Evolutionary conservation across 2,888 invertebrate genomes (phyloP).

Genomic region (Drosophila picticornis): DNA sequence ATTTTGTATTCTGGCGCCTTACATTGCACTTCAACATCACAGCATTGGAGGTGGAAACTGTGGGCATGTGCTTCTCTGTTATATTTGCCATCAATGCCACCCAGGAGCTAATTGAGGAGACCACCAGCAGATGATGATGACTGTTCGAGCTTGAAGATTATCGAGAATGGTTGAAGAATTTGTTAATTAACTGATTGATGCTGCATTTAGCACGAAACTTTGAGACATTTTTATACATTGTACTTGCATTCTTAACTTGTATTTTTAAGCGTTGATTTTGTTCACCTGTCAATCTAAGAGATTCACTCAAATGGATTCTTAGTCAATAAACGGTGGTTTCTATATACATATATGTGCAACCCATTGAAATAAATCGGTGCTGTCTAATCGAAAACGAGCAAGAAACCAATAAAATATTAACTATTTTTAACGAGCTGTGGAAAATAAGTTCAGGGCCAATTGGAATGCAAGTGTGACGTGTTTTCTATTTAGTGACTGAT

Average conservation of each 20-base stretch:
- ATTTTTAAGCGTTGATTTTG: constrained; percentile 36
- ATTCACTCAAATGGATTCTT: constrained; percentile 24
- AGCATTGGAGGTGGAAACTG: constrained; percentile 61
- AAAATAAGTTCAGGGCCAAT: neutral
- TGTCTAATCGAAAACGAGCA: neutral
- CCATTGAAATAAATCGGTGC: neutral
- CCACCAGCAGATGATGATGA: constrained; percentile 11
- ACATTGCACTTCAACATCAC: constrained; percentile 63
- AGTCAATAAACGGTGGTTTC: constrained; percentile 37
- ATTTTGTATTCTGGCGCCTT: constrained; percentile 72
- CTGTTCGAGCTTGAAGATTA: neutral
- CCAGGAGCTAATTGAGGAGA: constrained; percentile 59
- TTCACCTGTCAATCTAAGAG: constrained; percentile 19
- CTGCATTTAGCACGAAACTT: constrained; percentile 52
- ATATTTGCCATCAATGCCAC: constrained; percentile 70
- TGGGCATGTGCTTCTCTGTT: constrained; percentile 71
- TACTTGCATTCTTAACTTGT: neutral
- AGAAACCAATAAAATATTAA: neutral
- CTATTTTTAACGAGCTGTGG: neutral
- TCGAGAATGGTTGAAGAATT: neutral
- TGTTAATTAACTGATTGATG: constrained; percentile 12
- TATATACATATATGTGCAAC: constrained; percentile 2
- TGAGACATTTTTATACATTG: constrained; percentile 32
- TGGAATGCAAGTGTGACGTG: neutral
- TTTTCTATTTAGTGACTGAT: neutral